Evolutionary conservation across 2,888 invertebrate genomes (phyloP).

Genomic region (Tinea trinotella): DNA sequence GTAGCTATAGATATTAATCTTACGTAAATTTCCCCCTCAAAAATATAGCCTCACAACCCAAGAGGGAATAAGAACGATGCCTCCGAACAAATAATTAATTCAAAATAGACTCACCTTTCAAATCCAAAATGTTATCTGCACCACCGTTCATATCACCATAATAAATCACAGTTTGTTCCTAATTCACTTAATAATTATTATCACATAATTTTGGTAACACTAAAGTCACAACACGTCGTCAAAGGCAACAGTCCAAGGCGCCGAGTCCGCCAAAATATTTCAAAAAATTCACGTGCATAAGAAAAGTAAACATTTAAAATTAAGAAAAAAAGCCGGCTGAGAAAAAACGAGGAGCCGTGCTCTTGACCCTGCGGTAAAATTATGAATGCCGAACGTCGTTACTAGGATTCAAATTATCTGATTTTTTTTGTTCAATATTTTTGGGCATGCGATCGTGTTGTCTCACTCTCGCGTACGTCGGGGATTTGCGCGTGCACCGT

Average conservation of each 20-base stretch:
- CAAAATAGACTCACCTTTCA: constrained; percentile 46
- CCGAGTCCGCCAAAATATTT: constrained; percentile 50
- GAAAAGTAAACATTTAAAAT: constrained; percentile 59
- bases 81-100: constrained; percentile 35
- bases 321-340: constrained; percentile 42
- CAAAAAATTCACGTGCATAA: constrained; percentile 60
- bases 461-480: constrained; percentile 41
- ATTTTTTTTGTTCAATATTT: constrained; percentile 69
- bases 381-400: constrained; percentile 67
- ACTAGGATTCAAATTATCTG: constrained; percentile 68
- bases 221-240: constrained; percentile 67
- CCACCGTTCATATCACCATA: constrained; percentile 63
- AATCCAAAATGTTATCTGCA: constrained; percentile 54
- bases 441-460: constrained; percentile 46
- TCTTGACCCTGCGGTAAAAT: constrained; percentile 67
- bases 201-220: constrained; percentile 69
- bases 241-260: constrained; percentile 67
- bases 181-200: constrained; percentile 54
- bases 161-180: constrained; percentile 70
- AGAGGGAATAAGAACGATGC: constrained; percentile 27
- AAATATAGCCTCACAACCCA: constrained; percentile 25
- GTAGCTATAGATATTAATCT: constrained; percentile 28
- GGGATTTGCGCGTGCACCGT: constrained; percentile 31
- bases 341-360: constrained; percentile 58
- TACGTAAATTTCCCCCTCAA: constrained; percentile 48